Base-by-base conservation (phyloP, 2,113 vertebrate genomes). In the Hoplias malabaricus region DNA sequence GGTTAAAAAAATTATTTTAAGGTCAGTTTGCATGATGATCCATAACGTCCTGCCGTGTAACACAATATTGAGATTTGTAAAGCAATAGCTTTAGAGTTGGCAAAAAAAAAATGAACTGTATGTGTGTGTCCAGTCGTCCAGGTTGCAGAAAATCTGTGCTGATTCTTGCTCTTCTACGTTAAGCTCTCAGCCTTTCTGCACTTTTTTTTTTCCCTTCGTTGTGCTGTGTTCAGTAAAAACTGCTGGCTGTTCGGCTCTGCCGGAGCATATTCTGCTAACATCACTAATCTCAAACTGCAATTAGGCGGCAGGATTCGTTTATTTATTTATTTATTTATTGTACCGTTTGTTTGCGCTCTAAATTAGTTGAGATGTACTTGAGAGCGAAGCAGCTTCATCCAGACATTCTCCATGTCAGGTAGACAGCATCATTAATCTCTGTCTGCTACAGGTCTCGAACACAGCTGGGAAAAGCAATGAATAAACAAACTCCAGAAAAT, bases 151-250 rank as follows among this genome's bases (percentile, higher is more conserved):
- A 70, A 73, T 33, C 67, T 79, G 54, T 84, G 79, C 80, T 84
- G 88, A 84, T 77, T 81, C 75, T 63, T 46, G 78, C 53, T 48
- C 42, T 81, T 70, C 31, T 33, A 14, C 19, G 2, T 85, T 70
- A 27, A 79, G 53, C 74, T 86, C 73, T 77, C 31, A n/a, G 76
- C 78, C 69, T n/a, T 57, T 78, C 69, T 80, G 46, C 69, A 79
- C 81, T 80, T 80, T 66, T 27, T 38, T 6, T 14, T 62, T n/a
- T 33, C 16, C 19, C 27, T 27, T 13, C 40, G 19, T 82, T 83
- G 53, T 87, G 86, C 89, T 83, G 82, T 65, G 75, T 84, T 27
- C 29, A 63, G 67, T 80, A 66, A 83, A 73, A 69, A 29, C 71
- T 36, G n/a, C 80, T 78, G 56, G 72, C 79, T 70, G 56, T 10